Percentiles rank a stretch among this genome's conserved stretches.
Conservation (phyloP, 1,140 invertebrate species). For the Leptinotarsa defecta region DNA sequence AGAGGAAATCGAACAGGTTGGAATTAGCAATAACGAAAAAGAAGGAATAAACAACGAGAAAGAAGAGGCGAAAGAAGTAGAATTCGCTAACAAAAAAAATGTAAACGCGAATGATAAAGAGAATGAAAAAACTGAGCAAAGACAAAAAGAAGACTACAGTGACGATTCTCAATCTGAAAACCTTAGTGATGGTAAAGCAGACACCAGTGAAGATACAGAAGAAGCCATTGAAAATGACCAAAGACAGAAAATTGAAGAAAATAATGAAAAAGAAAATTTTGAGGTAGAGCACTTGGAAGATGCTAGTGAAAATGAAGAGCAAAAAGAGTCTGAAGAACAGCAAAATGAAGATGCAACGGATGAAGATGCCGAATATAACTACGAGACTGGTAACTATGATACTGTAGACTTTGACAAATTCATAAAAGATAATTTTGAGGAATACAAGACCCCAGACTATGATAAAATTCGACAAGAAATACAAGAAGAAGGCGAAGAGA, state of each 20-base stretch:
- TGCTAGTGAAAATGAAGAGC: neutral
- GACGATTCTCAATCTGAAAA: neutral
- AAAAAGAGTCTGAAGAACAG: neutral
- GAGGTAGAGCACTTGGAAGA: neutral
- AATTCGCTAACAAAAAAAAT: neutral
- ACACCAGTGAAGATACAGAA: conserved; percentile 17
- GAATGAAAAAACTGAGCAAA: neutral
- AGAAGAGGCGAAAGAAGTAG: conserved; percentile 12
- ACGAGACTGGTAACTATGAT: neutral
- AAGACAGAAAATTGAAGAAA: neutral
- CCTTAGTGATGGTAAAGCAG: neutral
- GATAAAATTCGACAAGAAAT: conserved; percentile 14
- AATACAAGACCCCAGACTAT: conserved; percentile 14
- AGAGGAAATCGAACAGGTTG: conserved; percentile 16
- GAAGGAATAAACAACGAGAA: conserved; percentile 24
- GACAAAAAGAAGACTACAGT: neutral
- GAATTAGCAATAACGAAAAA: neutral
- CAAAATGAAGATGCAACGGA: neutral
- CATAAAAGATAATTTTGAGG: conserved; percentile 15
- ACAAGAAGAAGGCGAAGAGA: conserved; percentile 16
- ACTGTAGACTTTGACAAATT: conserved; percentile 14
- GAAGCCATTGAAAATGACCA: neutral
- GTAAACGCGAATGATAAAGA: conserved; percentile 12
- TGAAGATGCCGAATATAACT: neutral
- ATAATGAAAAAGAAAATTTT: conserved; percentile 18